phyloP scores from a whole-genome alignment of 2,888 invertebrate species.

The Metopia argyrocephala region DNA sequence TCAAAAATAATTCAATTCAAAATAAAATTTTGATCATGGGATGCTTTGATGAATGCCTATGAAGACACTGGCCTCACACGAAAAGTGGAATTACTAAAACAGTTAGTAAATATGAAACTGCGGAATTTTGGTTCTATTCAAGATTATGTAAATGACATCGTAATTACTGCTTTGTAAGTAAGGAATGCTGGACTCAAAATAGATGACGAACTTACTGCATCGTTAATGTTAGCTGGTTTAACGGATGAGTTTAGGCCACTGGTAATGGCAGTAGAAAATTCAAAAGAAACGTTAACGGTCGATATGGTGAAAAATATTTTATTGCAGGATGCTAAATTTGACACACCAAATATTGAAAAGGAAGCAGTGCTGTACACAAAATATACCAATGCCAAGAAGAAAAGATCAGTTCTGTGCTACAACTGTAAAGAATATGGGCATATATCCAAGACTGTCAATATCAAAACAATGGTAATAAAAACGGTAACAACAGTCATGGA shows the following conservation, averaged over 20 bases:
- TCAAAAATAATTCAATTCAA: no score
- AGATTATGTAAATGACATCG: no score
- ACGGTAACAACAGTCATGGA: no score
- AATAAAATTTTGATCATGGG: background rate
- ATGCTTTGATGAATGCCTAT: slow-evolving; percentile 12
- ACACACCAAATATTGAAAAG: background rate
- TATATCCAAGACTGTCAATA: background rate
- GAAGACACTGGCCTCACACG: slow-evolving; percentile 25
- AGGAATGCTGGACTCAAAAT: no score
- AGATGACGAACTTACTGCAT: no score
- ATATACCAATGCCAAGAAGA: background rate
- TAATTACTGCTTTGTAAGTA: no score
- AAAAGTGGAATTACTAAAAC: slow-evolving; percentile 4
- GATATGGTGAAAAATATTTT: background rate
- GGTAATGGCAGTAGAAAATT: no score
- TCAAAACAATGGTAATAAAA: background rate
- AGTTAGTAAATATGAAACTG: background rate
- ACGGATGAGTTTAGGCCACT: slow-evolving; percentile 18
- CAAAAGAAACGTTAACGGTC: slow-evolving; percentile 8
- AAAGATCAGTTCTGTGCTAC: background rate
- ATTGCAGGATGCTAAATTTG: background rate
- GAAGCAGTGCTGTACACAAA: background rate
- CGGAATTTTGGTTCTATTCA: background rate
- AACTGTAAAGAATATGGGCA: slow-evolving; percentile 10
- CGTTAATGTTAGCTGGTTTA: no score